Evolutionary conservation across 2,888 invertebrate genomes (phyloP).

Genomic region (Sphaerophoria taeniata): DNA sequence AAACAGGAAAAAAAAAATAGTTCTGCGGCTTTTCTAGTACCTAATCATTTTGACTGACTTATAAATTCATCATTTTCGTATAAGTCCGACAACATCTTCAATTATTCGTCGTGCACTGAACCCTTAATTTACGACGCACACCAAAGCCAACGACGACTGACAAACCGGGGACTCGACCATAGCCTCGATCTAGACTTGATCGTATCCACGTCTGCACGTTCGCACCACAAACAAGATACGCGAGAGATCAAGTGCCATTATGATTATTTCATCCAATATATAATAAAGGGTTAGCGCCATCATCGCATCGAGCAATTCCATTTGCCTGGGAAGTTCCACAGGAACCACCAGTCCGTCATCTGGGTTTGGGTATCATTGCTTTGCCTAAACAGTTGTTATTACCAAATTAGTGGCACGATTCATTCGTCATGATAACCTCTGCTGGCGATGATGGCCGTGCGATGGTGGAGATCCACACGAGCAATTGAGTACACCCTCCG

Average conservation of each 20-base stretch:
- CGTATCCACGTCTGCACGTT: conserved; percentile 68
- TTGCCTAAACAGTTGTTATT: conserved; percentile 70
- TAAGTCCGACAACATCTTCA: conserved; percentile 73
- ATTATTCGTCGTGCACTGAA: conserved; percentile 71
- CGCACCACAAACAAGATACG: conserved; percentile 26
- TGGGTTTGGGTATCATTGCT: conserved; percentile 69
- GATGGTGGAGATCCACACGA: conserved; percentile 20
- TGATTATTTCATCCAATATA: conserved; percentile 74
- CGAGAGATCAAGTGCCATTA: conserved; percentile 61
- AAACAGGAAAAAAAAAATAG: not conserved
- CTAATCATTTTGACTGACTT: conserved; percentile 59
- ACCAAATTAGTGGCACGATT: conserved; percentile 73
- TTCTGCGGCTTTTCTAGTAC: conserved; percentile 11
- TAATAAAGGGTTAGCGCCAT: conserved; percentile 72
- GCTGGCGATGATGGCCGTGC: conserved; percentile 40
- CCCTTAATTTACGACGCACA: conserved; percentile 66
- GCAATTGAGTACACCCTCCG: conserved; percentile 7
- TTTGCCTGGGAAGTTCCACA: conserved; percentile 8
- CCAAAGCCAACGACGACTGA: conserved; percentile 3
- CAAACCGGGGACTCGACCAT: not conserved
- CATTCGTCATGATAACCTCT: conserved; percentile 63
- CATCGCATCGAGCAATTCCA: conserved; percentile 12
- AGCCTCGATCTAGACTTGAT: conserved; percentile 39
- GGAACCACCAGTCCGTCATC: conserved; percentile 47
- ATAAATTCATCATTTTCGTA: conserved; percentile 74